These are phyloP conservation scores for Pseudochirops cupreus DNA, from an alignment of 2,797 vertebrate species.

Conservation along the genomic window DNA sequence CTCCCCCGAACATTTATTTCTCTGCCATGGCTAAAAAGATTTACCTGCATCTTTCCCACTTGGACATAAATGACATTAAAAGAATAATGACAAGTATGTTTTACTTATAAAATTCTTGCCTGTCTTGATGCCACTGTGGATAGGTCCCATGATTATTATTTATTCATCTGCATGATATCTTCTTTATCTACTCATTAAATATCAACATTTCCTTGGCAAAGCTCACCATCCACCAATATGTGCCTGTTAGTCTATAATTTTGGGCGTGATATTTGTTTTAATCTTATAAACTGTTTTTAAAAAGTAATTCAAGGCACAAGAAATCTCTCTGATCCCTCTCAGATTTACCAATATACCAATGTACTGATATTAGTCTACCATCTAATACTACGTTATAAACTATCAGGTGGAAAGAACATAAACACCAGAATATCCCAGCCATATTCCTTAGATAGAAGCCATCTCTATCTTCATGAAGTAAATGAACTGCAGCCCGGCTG, in stretches of 20 bases:
- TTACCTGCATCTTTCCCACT: not conserved
- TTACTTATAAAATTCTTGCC: slow-evolving; percentile 54
- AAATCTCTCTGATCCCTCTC: not conserved
- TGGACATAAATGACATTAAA: not conserved
- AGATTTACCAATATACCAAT: not conserved
- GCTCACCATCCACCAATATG: not conserved
- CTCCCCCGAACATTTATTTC: not conserved
- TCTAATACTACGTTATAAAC: not conserved
- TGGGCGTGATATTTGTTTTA: slow-evolving; percentile 31
- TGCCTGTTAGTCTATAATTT: slow-evolving; percentile 17
- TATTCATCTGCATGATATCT: slow-evolving; percentile 38
- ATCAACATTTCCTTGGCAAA: slow-evolving; percentile 61
- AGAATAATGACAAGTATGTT: not conserved
- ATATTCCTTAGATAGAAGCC: not conserved
- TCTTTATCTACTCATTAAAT: slow-evolving; percentile 44
- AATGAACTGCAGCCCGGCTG: not conserved
- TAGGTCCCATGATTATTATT: not conserved
- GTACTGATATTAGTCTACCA: not conserved
- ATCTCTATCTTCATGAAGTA: not conserved
- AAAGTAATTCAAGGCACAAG: not conserved
- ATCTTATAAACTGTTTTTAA: not conserved
- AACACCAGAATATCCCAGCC: not conserved
- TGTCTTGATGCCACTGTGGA: slow-evolving; percentile 37
- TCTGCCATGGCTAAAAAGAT: not conserved
- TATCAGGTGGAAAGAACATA: not conserved